phyloP scores from a whole-genome alignment of 1,140 invertebrate genomes.

The Ips nitidus region DNA sequence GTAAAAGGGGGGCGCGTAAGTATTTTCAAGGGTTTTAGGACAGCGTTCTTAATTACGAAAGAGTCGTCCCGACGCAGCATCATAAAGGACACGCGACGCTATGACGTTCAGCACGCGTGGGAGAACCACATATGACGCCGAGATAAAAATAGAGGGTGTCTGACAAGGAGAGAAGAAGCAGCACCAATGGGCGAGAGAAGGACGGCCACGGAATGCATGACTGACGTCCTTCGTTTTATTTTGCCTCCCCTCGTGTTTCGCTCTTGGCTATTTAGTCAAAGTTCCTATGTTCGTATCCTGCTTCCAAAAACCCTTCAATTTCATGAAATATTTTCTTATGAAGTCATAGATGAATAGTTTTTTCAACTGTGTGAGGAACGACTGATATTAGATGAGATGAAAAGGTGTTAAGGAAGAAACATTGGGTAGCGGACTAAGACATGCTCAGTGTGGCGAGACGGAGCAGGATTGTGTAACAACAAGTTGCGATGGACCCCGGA shows the following conservation, averaged over 20 bases:
- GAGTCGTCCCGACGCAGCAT: constrained; percentile 18
- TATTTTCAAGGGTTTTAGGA: no score
- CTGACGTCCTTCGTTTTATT: constrained; percentile 30
- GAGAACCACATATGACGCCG: constrained; percentile 32
- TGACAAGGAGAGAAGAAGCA: constrained; percentile 5
- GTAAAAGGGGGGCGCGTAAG: no score
- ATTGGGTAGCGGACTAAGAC: constrained; percentile 7
- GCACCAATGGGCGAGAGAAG: neutral
- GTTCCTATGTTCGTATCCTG: neutral
- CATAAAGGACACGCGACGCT: constrained; percentile 26
- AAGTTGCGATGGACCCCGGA: constrained; percentile 30
- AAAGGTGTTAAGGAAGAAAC: neutral
- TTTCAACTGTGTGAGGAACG: no score
- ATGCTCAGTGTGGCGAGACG: constrained; percentile 16
- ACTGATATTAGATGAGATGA: no score
- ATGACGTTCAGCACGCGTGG: constrained; percentile 33
- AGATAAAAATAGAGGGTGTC: constrained; percentile 35
- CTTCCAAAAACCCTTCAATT: no score
- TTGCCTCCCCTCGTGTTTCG: constrained; percentile 18
- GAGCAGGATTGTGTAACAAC: constrained; percentile 27
- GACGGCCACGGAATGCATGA: constrained; percentile 20
- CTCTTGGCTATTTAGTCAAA: constrained; percentile 17
- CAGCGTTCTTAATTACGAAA: neutral
- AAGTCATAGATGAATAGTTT: no score
- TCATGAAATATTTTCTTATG: no score